Percentiles rank a stretch among this genome's conserved stretches.
phyloP scores from a whole-genome alignment of 37 sponge, comb jelly and placozoan genomes.

The Theonella swinhoei region DNA sequence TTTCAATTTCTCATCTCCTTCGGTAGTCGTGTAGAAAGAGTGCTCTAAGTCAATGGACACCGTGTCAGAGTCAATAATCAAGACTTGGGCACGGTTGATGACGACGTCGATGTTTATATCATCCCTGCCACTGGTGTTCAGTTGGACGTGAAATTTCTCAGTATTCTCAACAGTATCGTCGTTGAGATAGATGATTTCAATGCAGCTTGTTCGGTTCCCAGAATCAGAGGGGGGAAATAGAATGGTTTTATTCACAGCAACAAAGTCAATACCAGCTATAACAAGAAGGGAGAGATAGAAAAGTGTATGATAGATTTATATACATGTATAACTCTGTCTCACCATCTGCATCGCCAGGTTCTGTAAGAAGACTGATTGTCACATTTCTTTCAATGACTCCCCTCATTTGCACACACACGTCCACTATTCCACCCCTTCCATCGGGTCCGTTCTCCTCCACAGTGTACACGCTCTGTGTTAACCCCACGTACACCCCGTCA shows the following conservation, averaged over 20 bases:
- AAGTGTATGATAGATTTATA: too few relatives aligned
- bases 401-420: not conserved
- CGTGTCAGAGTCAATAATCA: constrained; percentile 12
- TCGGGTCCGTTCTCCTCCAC: not conserved
- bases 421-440: not conserved
- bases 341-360: constrained; percentile 15
- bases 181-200: not conserved
- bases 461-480: not conserved
- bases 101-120: not conserved
- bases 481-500: constrained; percentile 30
- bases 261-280: not conserved
- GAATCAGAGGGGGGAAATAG: not conserved
- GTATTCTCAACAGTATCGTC: not conserved
- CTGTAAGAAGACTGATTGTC: not conserved
- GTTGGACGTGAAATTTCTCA: not conserved
- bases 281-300: too few relatives aligned
- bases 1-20: not conserved
- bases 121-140: not conserved
- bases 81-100: not conserved
- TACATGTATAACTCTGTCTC: not conserved
- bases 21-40: not conserved
- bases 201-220: not conserved
- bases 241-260: not conserved
- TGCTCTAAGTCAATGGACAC: constrained; percentile 16
- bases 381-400: not conserved